These are phyloP conservation scores for Micromussa lordhowensis DNA, from an alignment of 92 coral and sea anemone species.

Conservation along the genomic window DNA sequence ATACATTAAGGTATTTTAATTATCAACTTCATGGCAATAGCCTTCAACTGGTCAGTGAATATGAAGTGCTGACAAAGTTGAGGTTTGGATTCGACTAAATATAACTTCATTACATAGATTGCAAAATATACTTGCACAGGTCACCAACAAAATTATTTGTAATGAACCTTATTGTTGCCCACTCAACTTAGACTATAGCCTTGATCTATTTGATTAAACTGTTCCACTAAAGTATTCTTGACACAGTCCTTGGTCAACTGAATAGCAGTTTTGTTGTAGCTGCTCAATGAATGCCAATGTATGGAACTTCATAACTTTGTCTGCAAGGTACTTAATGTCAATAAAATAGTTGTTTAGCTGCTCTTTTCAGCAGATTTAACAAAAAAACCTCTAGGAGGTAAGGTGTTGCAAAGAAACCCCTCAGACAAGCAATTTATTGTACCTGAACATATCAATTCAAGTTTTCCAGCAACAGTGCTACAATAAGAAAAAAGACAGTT, in stretches of 20 bases:
- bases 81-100: neutral
- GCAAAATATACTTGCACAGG: neutral
- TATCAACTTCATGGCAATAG: neutral
- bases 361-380: too few species aligned
- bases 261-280: too few species aligned
- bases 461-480: slow-evolving; percentile 23
- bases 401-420: neutral
- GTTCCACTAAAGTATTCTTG: too few species aligned
- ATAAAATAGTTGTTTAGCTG: too few species aligned
- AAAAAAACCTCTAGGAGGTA: too few species aligned
- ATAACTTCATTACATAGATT: neutral
- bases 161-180: too few species aligned
- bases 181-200: neutral
- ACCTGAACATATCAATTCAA: slow-evolving; percentile 36
- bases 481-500: neutral
- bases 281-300: too few species aligned
- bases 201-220: neutral
- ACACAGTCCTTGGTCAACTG: too few species aligned
- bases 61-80: neutral
- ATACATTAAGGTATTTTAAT: neutral
- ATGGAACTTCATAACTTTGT: too few species aligned
- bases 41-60: neutral
- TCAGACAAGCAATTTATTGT: neutral
- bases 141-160: too few species aligned
- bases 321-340: too few species aligned